Evolutionary conservation across 1,140 invertebrate genomes (phyloP).

Genomic region (Hetaerina americana): DNA sequence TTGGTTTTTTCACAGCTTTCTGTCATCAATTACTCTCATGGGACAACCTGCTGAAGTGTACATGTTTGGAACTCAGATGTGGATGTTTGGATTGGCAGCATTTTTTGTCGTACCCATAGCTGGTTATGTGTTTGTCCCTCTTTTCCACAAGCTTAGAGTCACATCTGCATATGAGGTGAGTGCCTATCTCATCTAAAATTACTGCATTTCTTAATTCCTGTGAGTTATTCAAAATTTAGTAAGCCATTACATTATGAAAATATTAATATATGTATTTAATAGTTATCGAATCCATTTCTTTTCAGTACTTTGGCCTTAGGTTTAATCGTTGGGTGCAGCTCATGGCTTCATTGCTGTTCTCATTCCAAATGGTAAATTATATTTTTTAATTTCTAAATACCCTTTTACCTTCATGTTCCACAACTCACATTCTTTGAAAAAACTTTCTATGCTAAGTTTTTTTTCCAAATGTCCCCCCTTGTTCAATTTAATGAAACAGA

Average conservation of each 20-base stretch:
- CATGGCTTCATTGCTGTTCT: neutral
- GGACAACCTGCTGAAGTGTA: constrained; percentile 45
- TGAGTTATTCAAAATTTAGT: neutral
- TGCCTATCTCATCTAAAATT: constrained; percentile 5
- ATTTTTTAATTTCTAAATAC: neutral
- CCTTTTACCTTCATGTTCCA: too few species aligned
- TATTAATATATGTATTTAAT: neutral
- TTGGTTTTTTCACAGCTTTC: constrained; percentile 31
- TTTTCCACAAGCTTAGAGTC: constrained; percentile 34
- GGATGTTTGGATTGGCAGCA: constrained; percentile 27
- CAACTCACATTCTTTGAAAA: too few species aligned
- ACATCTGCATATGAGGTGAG: constrained; percentile 23
- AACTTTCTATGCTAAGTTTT: too few species aligned
- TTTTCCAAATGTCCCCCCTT: too few species aligned
- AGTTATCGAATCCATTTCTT: constrained; percentile 20
- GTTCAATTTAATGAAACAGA: too few species aligned
- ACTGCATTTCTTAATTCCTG: neutral
- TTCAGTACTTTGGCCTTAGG: neutral
- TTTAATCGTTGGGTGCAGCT: constrained; percentile 1
- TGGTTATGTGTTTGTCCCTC: constrained; percentile 39
- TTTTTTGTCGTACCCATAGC: constrained; percentile 33
- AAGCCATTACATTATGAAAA: neutral
- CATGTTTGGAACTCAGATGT: constrained; percentile 30
- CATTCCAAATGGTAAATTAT: constrained; percentile 7
- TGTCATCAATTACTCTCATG: constrained; percentile 43